phyloP scores from a whole-genome alignment of 2,888 invertebrate species.

The Parasteatoda lunata region DNA sequence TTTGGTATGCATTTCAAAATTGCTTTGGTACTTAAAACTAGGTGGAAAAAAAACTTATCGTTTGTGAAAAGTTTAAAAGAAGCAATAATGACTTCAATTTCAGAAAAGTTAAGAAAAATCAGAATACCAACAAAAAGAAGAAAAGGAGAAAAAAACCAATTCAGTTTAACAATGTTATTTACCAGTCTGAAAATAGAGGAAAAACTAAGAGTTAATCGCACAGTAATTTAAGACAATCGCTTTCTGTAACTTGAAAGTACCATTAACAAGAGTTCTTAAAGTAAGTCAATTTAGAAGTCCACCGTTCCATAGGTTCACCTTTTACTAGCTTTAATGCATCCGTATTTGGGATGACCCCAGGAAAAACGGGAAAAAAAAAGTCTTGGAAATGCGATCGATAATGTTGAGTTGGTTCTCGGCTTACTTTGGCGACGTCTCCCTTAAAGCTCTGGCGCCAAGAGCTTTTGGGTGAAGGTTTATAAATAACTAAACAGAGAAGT shows the following conservation, averaged over 20 bases:
- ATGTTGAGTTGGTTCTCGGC: conserved; percentile 22
- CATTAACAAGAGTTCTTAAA: neutral
- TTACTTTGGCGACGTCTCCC: conserved; percentile 51
- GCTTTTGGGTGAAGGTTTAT: conserved; percentile 41
- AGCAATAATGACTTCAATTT: too few species aligned
- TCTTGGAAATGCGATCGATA: conserved; percentile 46
- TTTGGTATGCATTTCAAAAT: too few species aligned
- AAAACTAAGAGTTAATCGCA: neutral
- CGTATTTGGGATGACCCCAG: conserved; percentile 28
- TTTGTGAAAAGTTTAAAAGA: too few species aligned
- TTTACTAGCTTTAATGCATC: conserved; percentile 22
- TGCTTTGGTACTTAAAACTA: neutral
- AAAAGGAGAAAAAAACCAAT: too few species aligned
- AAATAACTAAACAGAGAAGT: conserved; percentile 44
- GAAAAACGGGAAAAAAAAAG: conserved; percentile 29
- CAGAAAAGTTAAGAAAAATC: too few species aligned
- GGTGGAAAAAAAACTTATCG: neutral
- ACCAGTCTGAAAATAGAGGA: neutral
- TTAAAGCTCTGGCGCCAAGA: conserved; percentile 44
- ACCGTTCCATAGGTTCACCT: neutral
- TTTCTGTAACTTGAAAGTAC: neutral
- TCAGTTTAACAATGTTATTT: neutral
- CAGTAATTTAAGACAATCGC: neutral
- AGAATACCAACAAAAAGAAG: too few species aligned
- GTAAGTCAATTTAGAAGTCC: neutral